Percentiles rank a stretch among this genome's conserved stretches.
These are phyloP conservation scores for Nannoperca australis DNA, from an alignment of 2,797 vertebrate genomes.

Conservation along the genomic window DNA sequence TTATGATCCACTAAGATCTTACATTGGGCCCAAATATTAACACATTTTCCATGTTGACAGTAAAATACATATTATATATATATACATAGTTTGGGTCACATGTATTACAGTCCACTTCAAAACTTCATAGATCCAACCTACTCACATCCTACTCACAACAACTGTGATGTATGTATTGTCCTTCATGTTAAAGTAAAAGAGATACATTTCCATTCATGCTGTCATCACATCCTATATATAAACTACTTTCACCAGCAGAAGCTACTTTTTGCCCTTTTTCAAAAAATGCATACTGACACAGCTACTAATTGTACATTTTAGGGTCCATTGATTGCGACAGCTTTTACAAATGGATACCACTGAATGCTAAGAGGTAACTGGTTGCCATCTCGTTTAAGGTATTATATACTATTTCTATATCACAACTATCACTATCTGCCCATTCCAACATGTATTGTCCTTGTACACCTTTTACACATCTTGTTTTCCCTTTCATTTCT, in stretches of 20 bases:
- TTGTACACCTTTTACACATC: slow-evolving; percentile 33
- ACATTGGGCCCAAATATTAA: too few species aligned
- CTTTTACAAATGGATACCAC: slow-evolving; percentile 98
- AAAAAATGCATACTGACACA: slow-evolving; percentile 88
- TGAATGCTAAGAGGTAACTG: slow-evolving; percentile 93
- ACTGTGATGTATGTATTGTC: background rate
- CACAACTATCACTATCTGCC: background rate
- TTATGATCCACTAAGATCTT: too few species aligned
- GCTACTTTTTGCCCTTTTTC: slow-evolving; percentile 60
- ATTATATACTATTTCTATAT: slow-evolving; percentile 85
- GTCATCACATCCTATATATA: slow-evolving; percentile 80
- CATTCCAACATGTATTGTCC: slow-evolving; percentile 11
- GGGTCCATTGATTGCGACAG: slow-evolving; percentile 96
- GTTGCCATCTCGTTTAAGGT: slow-evolving; percentile 92
- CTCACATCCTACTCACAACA: too few species aligned
- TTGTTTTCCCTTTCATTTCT: slow-evolving; percentile 4
- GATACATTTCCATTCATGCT: background rate
- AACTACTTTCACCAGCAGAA: slow-evolving; percentile 59
- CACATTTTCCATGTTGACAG: too few species aligned
- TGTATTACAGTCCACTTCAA: background rate
- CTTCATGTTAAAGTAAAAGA: background rate
- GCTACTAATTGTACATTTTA: slow-evolving; percentile 95
- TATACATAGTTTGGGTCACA: background rate
- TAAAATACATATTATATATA: too few species aligned
- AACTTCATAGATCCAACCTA: background rate